A percentile compares a stretch with the other conserved stretches of the same genome.
Conservation (phyloP, 2,113 vertebrate genomes). For the Herpetotheres cachinnans region DNA sequence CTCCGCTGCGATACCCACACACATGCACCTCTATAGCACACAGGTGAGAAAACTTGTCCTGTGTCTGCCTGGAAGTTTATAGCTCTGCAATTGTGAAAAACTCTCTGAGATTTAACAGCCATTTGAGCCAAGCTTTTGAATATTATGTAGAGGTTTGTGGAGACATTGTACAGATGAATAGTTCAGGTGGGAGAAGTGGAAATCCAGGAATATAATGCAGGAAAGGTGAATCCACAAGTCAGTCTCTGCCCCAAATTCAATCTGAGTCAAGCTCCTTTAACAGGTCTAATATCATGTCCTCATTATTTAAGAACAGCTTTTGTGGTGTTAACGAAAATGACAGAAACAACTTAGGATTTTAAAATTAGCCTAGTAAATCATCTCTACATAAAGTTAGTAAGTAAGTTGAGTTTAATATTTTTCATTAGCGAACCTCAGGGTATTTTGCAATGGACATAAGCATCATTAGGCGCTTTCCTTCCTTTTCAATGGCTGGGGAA, state of each 20-base stretch:
- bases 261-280: background rate
- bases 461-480: background rate
- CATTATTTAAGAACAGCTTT: background rate
- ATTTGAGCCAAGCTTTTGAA: background rate
- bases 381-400: background rate
- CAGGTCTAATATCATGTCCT: background rate
- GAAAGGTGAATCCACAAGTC: background rate
- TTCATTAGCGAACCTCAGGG: background rate
- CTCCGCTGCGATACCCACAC: background rate
- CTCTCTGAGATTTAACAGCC: background rate
- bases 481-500: background rate
- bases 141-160: background rate
- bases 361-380: background rate
- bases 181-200: background rate
- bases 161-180: background rate
- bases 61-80: accelerated
- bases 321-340: background rate
- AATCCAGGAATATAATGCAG: background rate
- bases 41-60: accelerated
- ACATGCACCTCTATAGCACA: accelerated
- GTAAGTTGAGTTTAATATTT: background rate
- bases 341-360: background rate
- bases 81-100: background rate
- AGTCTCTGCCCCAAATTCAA: background rate
- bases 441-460: background rate